Evolutionary conservation across 2,797 vertebrate species (phyloP).

Genomic region (Acanthopagrus latus): DNA sequence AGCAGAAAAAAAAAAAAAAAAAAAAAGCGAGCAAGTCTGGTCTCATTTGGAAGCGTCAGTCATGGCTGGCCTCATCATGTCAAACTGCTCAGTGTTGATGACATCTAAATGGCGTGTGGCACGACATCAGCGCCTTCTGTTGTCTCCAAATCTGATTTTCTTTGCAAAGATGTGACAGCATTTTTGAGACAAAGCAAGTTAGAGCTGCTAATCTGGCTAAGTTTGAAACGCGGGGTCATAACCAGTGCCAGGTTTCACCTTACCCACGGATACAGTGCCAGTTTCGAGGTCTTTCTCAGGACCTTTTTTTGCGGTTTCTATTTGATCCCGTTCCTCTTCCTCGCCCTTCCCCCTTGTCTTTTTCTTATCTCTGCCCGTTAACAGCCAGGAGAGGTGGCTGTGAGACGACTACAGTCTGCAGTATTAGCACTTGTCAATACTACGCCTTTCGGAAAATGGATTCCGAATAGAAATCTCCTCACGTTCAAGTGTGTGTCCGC

Average conservation of each 20-base stretch:
- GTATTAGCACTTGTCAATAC: slow-evolving; percentile 73
- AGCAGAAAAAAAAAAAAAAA: background rate
- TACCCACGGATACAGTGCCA: background rate
- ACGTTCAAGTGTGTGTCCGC: slow-evolving; percentile 57
- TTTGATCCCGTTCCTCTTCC: slow-evolving; percentile 9
- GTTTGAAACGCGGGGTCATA: background rate
- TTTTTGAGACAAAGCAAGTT: slow-evolving; percentile 3
- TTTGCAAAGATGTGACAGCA: background rate
- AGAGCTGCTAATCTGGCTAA: background rate
- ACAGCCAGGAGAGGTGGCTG: slow-evolving; percentile 53
- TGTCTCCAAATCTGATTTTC: slow-evolving; percentile 4
- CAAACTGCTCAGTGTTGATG: background rate
- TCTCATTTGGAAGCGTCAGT: slow-evolving; percentile 3
- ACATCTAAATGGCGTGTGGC: background rate
- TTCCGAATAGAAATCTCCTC: slow-evolving; percentile 73
- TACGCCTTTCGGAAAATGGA: slow-evolving; percentile 61
- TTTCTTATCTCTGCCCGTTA: slow-evolving; percentile 30
- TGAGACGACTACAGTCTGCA: slow-evolving; percentile 71
- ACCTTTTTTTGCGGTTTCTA: slow-evolving; percentile 5
- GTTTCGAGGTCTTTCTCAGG: background rate
- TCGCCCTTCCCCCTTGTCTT: slow-evolving; percentile 23
- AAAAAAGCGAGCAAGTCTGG: background rate
- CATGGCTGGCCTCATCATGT: background rate
- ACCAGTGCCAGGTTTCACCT: background rate
- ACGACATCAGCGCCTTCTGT: background rate